A percentile compares a stretch with the other conserved stretches of the same genome.
These are phyloP conservation scores for Cheiracanthium punctorium DNA, from an alignment of 2,888 invertebrate genomes.

Conservation along the genomic window DNA sequence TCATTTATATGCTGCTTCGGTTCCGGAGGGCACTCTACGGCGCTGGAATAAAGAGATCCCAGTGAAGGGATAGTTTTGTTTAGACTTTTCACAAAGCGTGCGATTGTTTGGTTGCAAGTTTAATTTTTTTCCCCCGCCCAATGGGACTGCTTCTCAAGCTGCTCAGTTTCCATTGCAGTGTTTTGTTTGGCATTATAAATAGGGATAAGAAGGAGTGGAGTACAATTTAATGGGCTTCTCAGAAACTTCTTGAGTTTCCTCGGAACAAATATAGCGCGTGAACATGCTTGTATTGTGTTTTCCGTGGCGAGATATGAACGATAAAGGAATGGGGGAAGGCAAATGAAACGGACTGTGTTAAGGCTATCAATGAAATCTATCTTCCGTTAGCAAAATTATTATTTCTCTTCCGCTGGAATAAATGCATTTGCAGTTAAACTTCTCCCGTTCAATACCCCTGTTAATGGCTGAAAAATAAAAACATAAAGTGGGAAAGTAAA, in stretches of 20 bases:
- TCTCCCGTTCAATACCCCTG: too few species aligned
- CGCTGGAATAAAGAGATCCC: too few species aligned
- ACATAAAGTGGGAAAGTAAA: too few species aligned
- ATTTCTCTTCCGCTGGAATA: too few species aligned
- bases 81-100: background rate
- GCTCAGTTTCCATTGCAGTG: slow-evolving; percentile 1
- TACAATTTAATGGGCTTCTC: background rate
- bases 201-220: background rate
- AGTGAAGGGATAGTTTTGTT: background rate
- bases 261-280: background rate
- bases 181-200: slow-evolving; percentile 9
- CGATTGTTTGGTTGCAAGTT: background rate
- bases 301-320: too few species aligned
- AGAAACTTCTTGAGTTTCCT: background rate
- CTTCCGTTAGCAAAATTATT: too few species aligned
- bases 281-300: too few species aligned
- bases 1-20: background rate
- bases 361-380: too few species aligned
- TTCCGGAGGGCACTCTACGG: background rate
- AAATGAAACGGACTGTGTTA: too few species aligned
- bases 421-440: too few species aligned
- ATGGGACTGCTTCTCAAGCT: background rate
- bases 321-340: too few species aligned
- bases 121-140: background rate
- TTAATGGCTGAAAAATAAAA: too few species aligned